phyloP scores from a whole-genome alignment of 2,888 invertebrate species.

The Drymonia ruficornis region DNA sequence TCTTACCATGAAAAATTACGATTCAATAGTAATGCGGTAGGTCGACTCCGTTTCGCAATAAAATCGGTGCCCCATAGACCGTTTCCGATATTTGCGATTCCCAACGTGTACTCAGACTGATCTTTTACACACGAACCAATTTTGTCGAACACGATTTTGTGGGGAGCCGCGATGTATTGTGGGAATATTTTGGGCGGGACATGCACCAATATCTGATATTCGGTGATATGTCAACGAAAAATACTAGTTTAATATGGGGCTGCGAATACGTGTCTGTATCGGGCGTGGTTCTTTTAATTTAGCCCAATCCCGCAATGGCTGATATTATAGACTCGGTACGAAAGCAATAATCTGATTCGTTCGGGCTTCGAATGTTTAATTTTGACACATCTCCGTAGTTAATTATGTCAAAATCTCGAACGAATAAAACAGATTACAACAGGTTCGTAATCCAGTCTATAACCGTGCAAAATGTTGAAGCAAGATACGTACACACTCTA shows the following conservation, averaged over 20 bases:
- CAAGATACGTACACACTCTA: no score
- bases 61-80: slow-evolving; percentile 58
- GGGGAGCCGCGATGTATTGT: slow-evolving; percentile 38
- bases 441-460: no score
- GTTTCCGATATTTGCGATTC: slow-evolving; percentile 58
- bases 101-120: slow-evolving; percentile 42
- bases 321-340: no score
- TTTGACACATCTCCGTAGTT: no score
- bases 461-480: no score
- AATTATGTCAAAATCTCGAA: no score
- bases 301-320: no score
- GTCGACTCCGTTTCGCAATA: slow-evolving; percentile 66
- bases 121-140: slow-evolving; percentile 56
- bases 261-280: not conserved
- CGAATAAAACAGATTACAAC: no score
- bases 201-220: slow-evolving; percentile 34
- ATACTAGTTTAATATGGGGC: not conserved
- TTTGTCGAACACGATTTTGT: slow-evolving; percentile 43
- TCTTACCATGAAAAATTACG: slow-evolving; percentile 72
- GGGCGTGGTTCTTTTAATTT: not conserved
- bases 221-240: slow-evolving; percentile 13
- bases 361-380: no score
- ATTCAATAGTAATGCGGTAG: slow-evolving; percentile 61
- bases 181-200: slow-evolving; percentile 31
- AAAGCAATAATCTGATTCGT: no score